Percentiles rank a stretch among this genome's conserved stretches.
phyloP scores from a whole-genome alignment of 2,888 invertebrate genomes.

The Drosophila dives region DNA sequence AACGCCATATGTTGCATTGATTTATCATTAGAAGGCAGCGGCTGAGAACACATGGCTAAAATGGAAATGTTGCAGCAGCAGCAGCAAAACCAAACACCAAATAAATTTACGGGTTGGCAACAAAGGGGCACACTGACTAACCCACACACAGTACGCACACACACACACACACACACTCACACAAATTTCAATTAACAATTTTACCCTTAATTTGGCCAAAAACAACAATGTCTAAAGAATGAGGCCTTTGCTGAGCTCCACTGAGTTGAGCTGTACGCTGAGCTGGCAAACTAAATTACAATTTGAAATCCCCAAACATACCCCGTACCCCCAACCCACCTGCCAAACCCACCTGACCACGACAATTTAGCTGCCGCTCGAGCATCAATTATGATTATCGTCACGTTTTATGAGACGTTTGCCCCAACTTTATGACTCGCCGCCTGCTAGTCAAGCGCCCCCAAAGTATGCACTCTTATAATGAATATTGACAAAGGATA shows the following conservation, averaged over 20 bases:
- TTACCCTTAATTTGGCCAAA: conserved; percentile 76
- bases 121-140: not conserved
- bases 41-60: conserved; percentile 42
- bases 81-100: conserved; percentile 45
- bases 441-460: conserved; percentile 58
- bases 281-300: conserved; percentile 73
- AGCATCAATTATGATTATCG: conserved; percentile 85
- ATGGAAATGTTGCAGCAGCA: conserved; percentile 62
- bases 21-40: conserved; percentile 71
- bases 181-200: conserved; percentile 81
- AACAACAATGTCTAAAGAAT: conserved; percentile 47
- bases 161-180: conserved; percentile 24
- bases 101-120: conserved; percentile 49
- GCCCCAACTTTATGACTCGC: conserved; percentile 83
- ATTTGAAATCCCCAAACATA: conserved; percentile 51
- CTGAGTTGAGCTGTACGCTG: conserved; percentile 34
- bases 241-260: conserved; percentile 17
- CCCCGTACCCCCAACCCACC: not conserved
- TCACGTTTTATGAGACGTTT: conserved; percentile 85
- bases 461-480: conserved; percentile 76
- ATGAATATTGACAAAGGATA: conserved; percentile 85
- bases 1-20: conserved; percentile 81
- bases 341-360: conserved; percentile 36
- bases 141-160: conserved; percentile 15
- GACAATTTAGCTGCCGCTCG: conserved; percentile 58